A percentile compares a stretch with the other conserved stretches of the same genome.
phyloP scores from a whole-genome alignment of 2,797 vertebrate genomes.

The Myioborus miniatus region DNA sequence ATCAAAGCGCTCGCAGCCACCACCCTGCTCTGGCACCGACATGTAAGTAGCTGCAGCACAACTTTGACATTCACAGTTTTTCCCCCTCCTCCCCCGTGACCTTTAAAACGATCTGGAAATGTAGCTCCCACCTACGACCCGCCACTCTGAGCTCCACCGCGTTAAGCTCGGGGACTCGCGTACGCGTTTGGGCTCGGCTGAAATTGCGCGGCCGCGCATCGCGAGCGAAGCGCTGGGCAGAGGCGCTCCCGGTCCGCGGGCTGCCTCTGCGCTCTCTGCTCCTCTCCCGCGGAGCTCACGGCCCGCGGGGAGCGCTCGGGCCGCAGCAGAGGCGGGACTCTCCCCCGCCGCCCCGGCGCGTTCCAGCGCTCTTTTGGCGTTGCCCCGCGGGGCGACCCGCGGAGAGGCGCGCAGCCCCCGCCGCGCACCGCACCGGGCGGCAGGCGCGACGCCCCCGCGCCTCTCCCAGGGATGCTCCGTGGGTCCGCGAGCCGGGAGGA shows the following conservation, averaged over 20 bases:
- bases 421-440: not conserved
- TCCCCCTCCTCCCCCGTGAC: constrained; percentile 51
- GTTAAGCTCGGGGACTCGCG: constrained; percentile 7
- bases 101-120: constrained; percentile 67
- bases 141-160: constrained; percentile 36
- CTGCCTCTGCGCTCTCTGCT: not conserved
- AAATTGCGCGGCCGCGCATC: constrained; percentile 13
- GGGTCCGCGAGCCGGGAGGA: not conserved
- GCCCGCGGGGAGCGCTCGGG: not conserved
- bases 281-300: not conserved
- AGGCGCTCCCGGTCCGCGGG: not conserved
- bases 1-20: constrained; percentile 84
- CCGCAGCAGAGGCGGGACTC: not conserved
- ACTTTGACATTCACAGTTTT: constrained; percentile 79
- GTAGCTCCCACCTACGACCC: constrained; percentile 9
- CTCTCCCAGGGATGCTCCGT: not conserved
- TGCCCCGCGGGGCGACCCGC: not conserved
- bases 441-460: not conserved
- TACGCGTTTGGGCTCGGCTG: not conserved
- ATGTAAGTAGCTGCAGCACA: constrained; percentile 86
- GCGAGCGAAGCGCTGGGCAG: not conserved
- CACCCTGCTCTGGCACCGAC: constrained; percentile 82
- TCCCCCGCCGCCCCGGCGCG: not conserved
- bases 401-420: not conserved
- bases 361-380: not conserved